phyloP scores from a whole-genome alignment of 2,113 vertebrate species.

The Prunella himalayana region DNA sequence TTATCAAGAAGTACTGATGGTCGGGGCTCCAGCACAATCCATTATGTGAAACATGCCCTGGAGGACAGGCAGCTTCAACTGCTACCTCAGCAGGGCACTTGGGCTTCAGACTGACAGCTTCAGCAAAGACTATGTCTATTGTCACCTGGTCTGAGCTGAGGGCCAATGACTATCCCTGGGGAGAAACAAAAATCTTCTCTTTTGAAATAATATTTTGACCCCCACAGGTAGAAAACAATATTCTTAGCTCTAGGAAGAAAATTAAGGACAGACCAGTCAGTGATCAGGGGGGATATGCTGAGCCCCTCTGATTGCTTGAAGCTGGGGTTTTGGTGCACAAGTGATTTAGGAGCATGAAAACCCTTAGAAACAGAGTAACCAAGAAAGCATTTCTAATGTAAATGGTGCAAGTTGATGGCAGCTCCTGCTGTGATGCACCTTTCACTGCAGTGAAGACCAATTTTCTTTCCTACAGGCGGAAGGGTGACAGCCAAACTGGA shows the following conservation, averaged over 20 bases:
- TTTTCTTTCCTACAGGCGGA: constrained; percentile 67
- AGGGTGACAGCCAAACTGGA: constrained; percentile 77
- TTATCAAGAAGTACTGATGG: neutral
- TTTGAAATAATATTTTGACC: neutral
- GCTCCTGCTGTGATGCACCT: neutral
- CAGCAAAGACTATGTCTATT: neutral
- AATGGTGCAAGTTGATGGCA: neutral
- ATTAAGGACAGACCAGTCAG: neutral
- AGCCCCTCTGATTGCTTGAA: neutral
- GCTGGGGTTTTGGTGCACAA: neutral
- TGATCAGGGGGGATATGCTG: neutral
- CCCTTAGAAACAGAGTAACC: neutral
- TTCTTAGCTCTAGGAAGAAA: neutral
- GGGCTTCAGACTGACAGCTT: neutral
- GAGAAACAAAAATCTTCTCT: neutral
- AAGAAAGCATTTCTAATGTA: neutral
- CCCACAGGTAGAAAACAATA: neutral
- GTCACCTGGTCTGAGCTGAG: neutral
- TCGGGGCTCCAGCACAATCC: neutral
- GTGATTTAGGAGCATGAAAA: neutral
- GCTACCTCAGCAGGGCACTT: neutral
- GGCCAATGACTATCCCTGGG: neutral
- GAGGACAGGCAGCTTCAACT: neutral
- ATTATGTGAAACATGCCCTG: neutral
- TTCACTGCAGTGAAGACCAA: neutral